Base-by-base conservation (phyloP, 1,140 invertebrate species). In the Pogonus chalceus region DNA sequence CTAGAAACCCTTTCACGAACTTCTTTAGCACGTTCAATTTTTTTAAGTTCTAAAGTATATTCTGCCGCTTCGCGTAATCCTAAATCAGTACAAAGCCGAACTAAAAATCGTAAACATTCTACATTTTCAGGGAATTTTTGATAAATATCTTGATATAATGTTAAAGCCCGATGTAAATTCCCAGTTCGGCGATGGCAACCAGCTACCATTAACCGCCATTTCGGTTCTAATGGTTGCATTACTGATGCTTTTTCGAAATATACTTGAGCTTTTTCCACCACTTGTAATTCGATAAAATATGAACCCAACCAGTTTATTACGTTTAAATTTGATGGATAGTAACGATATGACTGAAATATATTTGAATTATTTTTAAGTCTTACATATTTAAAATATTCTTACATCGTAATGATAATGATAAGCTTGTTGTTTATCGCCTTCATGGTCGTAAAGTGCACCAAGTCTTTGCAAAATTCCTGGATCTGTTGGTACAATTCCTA, bases 321-420 rank as follows among this genome's bases (percentile, higher is more conserved):
- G 53, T 84, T 81, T 43, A 95, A 82, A 72, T 91, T 90, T 31
- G 88, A 88, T 49, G 94, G 92, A 69, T 88, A 92, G 66, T 89
- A 88, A 60, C 91, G 82, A 70, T 88, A 92, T 2, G 90, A 87
- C 82, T 90, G 60, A 56, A 72, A 65, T 48, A 59, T 43, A 52
- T 20, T n/a, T 14, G 18, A 37, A 24, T n/a, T 20, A 16, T 18
- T 35, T 35, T 35, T 16, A 51, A 51, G 10, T 18, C 4, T 10
- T 3, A 20, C 9, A 35, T 9, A n/a, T n/a, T 51, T 37, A 7
- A 49, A 49, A 14, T 48, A 55, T 58, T 69, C 75, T 74, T 73
- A 91, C 88, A 71, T 96, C 92, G 70, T 81, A 85, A 62, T 93
- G 87, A 73, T 91, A 94, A 62, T 94, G 89, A 72, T 92, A 92